Conservation (phyloP, 2,888 invertebrate species). For the Acanthococcus lagerstroemiae region DNA sequence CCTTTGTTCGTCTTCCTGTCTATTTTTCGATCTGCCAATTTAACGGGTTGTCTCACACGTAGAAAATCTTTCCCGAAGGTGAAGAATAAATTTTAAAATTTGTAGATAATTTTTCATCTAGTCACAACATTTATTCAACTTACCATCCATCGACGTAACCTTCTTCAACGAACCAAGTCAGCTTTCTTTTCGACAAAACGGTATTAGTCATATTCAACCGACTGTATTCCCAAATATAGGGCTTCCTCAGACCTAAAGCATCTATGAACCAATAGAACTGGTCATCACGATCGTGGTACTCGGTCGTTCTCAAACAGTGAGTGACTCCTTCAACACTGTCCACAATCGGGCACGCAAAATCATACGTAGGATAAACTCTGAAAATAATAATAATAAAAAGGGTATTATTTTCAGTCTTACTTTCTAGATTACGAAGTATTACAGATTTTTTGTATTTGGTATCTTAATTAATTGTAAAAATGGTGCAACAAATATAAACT, state of each 20-base stretch:
- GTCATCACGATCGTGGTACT: conserved; percentile 94
- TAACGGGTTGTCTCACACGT: background rate
- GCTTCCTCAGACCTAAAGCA: conserved; percentile 72
- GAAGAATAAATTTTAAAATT: background rate
- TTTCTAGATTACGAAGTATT: too few relatives aligned
- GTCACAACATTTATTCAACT: conserved; percentile 38
- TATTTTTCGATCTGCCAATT: too few relatives aligned
- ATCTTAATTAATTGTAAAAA: too few relatives aligned
- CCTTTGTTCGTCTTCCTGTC: too few relatives aligned
- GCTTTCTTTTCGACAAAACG: conserved; percentile 90
- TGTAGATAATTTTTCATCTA: background rate
- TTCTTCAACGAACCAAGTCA: conserved; percentile 96
- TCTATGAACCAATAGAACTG: conserved; percentile 98
- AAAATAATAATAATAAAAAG: conserved; percentile 19
- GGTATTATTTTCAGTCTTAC: background rate
- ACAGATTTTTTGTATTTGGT: too few relatives aligned
- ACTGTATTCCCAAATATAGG: conserved; percentile 87
- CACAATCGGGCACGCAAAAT: conserved; percentile 99
- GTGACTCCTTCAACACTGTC: conserved; percentile 96
- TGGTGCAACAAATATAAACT: too few relatives aligned
- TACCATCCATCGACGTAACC: conserved; percentile 93
- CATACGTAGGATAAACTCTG: conserved; percentile 98
- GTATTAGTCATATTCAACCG: conserved; percentile 97
- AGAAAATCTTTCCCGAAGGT: background rate
- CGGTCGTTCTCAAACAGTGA: conserved; percentile 93